Evolutionary conservation across 2,888 invertebrate genomes (phyloP), one percentile per base, ranked within the genome.

Genomic region (Autographa pulchrina): DNA sequence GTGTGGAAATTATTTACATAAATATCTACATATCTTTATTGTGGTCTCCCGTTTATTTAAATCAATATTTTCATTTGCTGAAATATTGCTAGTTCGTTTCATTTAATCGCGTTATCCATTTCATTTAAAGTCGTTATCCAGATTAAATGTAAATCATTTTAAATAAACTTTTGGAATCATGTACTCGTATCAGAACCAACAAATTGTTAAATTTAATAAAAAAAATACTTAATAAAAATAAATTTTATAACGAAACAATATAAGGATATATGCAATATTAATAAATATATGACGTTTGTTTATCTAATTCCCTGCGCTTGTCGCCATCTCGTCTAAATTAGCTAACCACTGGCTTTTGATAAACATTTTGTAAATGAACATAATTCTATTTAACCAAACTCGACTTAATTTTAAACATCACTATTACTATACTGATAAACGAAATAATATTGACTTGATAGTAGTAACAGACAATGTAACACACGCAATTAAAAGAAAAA

Each of bases 1-100:
- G 95, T 94, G 92, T 91, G 89, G 84, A 89, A 87, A 88, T 85
- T 86, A 89, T 91, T 92, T 93, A 91, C 87, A 84, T 85, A 80
- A 88, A 85, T 90, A 87, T 88, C 80, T 83, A 92, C 91, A 93
- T 93, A 93, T 92, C 91, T 89, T 86, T 85, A 88, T 91, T 85
- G 72, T 77, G 81, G 83, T 81, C 81, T 82, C 76, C 73, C 65
- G 38, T 74, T 68, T 75, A 62, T 72, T 72, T 72, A 72, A 74
- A 66, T 73, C 66, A 78, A 78, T 56, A 70, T 62, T 69, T 67
- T 78, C 25, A 75, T 65, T 82, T 80, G 78, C 80, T n/a, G 64
- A 69, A 13, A 65, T 62, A 69, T 81, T 80, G 62, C 77, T 77
- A 63, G 43, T 75, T 74, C 71, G 68, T 67, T 70, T 83, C 62